Base-by-base conservation (phyloP, 2,888 invertebrate species). In the Ganaspis brasiliensis region DNA sequence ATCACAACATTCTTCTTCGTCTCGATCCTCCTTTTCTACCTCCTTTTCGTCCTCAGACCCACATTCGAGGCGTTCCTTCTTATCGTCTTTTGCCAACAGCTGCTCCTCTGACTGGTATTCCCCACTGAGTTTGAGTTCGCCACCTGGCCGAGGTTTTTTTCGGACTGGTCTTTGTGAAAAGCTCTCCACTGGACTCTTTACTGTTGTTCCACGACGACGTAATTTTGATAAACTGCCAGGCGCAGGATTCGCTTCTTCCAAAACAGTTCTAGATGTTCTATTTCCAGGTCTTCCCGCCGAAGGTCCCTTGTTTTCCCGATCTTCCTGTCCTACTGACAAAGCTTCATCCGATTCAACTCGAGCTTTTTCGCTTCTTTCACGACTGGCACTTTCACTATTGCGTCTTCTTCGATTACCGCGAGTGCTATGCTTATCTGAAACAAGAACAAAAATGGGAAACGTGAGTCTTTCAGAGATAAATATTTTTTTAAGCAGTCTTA, bases 301-400 rank as follows among this genome's bases (percentile, higher is more conserved):
- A 19, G 90, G 91, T 3, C 91, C 90, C 78, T 91, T 91, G 85
- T 91, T 91, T 77, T 91, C 91, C 0, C 91, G 87, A 57, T 91
- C 91, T 74, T 91, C 91, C 37, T 88, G 90, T 2, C 87, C 86
- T 45, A 87, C 86, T 67, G 87, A 86, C 40, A 87, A 72, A 72
- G 83, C 82, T 14, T 79, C 81, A 37, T 81, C 82, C 26, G 73
- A 72, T 24, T 75, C 80, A 12, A 40, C 37, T 19, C 79, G 75
- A 10, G 82, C 56, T n/a, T 82, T 79, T 31, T 91, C 90, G 40
- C 75, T 80, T 72, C 85, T 88, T 5, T 90, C 90, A 31, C 87
- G 86, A 49, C 84, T 82, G 12, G 83, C 85, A 21, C 86, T 87
- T 70, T 91, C 91, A 85, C 86, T 88, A 63, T 88, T 87, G n/a